Conservation (phyloP, 2,797 vertebrate species). For the Amniataba percoides region DNA sequence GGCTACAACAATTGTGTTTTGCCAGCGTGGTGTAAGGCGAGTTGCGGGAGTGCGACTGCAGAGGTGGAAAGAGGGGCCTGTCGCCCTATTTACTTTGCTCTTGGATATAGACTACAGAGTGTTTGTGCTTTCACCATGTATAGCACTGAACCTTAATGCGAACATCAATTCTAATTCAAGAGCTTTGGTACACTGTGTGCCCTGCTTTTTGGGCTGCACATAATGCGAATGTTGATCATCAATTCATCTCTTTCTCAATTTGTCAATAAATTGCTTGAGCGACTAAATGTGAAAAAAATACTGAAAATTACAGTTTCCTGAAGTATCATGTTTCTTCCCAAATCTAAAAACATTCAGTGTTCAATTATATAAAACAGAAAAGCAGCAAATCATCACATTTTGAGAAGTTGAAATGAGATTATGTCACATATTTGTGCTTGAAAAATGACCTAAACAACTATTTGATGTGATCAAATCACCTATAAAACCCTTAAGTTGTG, state of each 20-base stretch:
- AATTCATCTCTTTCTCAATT: constrained; percentile 10
- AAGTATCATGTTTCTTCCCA: background rate
- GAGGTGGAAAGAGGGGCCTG: constrained; percentile 19
- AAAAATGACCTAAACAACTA: background rate
- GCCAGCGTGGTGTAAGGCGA: constrained; percentile 41
- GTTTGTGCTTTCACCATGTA: background rate
- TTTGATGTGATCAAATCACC: background rate
- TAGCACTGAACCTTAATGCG: constrained; percentile 5
- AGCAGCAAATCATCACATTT: fast-evolving
- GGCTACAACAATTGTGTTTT: constrained; percentile 63
- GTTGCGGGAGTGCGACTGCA: constrained; percentile 29
- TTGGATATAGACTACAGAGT: constrained; percentile 19
- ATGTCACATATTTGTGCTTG: background rate
- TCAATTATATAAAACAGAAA: background rate
- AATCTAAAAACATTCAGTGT: background rate
- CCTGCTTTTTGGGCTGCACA: background rate
- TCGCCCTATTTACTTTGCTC: constrained; percentile 37
- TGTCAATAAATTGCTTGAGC: background rate
- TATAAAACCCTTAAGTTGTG: background rate
- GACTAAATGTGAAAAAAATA: background rate
- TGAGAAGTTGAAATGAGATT: background rate
- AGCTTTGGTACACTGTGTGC: background rate
- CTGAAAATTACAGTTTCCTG: background rate
- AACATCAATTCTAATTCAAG: background rate
- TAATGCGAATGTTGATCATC: background rate